These are phyloP conservation scores for Tineola bisselliella DNA, from an alignment of 2,888 invertebrate genomes.

Conservation along the genomic window DNA sequence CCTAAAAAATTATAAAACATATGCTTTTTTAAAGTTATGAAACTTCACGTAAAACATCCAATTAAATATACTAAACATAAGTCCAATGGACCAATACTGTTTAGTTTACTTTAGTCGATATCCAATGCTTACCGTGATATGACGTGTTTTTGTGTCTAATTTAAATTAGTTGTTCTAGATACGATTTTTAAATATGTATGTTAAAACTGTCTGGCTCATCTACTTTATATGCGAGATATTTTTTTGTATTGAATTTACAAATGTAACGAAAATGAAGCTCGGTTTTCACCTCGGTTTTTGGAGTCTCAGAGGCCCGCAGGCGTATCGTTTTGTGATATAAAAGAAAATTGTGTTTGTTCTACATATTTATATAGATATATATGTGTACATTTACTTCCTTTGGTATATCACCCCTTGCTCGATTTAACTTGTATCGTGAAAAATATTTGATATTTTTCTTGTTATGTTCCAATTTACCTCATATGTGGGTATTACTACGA, in stretches of 20 bases:
- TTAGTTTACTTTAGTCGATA: too few relatives aligned
- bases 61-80: too few relatives aligned
- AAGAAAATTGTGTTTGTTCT: constrained; percentile 14
- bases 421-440: constrained; percentile 15
- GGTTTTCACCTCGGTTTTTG: neutral
- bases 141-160: too few relatives aligned
- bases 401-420: constrained; percentile 11
- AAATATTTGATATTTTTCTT: constrained; percentile 18
- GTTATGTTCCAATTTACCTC: constrained; percentile 16
- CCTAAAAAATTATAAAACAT: too few relatives aligned
- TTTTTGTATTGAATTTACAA: neutral
- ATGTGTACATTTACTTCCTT: constrained; percentile 9
- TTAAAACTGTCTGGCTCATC: too few relatives aligned
- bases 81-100: too few relatives aligned
- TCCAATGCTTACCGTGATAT: too few relatives aligned
- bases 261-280: neutral
- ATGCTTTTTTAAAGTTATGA: too few relatives aligned
- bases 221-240: too few relatives aligned
- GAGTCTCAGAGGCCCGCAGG: constrained; percentile 5
- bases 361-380: neutral
- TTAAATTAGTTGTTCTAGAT: too few relatives aligned
- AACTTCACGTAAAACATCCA: too few relatives aligned
- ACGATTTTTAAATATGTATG: too few relatives aligned
- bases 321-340: constrained; percentile 15
- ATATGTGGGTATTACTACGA: neutral